phyloP scores from a whole-genome alignment of 2,797 vertebrate species.

The Triplophysa bombifrons region DNA sequence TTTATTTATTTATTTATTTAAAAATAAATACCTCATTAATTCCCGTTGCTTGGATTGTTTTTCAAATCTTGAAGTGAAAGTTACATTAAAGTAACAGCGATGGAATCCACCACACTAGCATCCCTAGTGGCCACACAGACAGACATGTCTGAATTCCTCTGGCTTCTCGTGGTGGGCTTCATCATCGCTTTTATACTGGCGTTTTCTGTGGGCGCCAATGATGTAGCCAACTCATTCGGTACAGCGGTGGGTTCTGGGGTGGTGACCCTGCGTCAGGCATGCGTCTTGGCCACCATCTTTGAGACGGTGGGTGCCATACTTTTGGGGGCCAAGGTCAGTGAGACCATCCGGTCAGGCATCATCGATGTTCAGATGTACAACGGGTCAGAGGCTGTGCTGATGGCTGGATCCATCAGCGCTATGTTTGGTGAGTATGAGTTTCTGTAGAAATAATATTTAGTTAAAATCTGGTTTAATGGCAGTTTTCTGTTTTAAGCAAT shows the following conservation, averaged over 20 bases:
- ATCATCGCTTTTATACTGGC: conserved; percentile 93
- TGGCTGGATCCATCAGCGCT: conserved; percentile 92
- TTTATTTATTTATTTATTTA: conserved; percentile 67
- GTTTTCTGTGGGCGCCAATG: conserved; percentile 96
- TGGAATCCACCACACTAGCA: conserved; percentile 72
- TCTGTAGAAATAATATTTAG: no score
- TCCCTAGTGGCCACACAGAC: conserved; percentile 61
- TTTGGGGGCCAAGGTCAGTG: conserved; percentile 91
- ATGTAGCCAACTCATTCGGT: conserved; percentile 98
- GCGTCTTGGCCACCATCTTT: conserved; percentile 90
- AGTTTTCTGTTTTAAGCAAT: no score
- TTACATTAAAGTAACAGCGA: conserved; percentile 49
- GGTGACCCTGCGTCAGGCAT: conserved; percentile 91
- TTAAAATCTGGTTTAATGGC: no score
- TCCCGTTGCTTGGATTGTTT: neutral
- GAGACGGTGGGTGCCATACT: conserved; percentile 93
- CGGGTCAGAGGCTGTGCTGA: conserved; percentile 77
- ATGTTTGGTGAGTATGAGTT: conserved; percentile 84
- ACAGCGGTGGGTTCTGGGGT: conserved; percentile 96
- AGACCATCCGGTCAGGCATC: conserved; percentile 94
- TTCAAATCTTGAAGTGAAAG: neutral
- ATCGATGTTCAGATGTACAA: conserved; percentile 90
- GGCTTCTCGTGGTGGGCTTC: conserved; percentile 90
- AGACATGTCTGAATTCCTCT: conserved; percentile 74
- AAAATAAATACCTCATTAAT: conserved; percentile 71